Evolutionary conservation across 2,888 invertebrate species (phyloP), one percentile per base, ranked within the genome.

Genomic region (Scaptomyza reducta): DNA sequence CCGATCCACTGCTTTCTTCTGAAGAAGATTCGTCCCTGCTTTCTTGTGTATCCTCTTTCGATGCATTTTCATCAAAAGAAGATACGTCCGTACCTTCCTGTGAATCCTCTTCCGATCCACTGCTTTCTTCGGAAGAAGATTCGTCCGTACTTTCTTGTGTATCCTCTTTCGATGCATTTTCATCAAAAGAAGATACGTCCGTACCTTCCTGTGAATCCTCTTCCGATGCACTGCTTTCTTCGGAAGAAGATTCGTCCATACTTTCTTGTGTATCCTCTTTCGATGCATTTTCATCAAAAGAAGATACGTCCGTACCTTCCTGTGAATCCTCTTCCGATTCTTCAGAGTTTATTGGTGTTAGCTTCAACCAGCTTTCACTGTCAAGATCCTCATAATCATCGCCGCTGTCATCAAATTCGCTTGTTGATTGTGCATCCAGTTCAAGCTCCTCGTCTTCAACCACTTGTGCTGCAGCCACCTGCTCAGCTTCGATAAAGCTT

Each of bases 401-500:
- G 6, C 6, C 1, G 14, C 9, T 16, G 16, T 16, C 16, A 16
- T 14, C 14, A 6, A 10, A 40, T 10, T 16, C 40, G 5, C 9
- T 16, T 1, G 10, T 10, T 16, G 5, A 10, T 10, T 1, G 9
- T 9, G 10, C 4, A 9, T 16, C 3, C 14, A 16, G 10, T 10
- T 16, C 16, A 16, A 1, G 3, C 4, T 69, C 70, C 0, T 64
- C 64, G 2, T 42, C 45, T 18, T 53, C 45, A 3, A 49, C 49
- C 27, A 63, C 22, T 11, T 42, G 47, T 13, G 63, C 51, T 3
- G 54, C 46, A 4, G 22, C 44, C 7, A 73, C 5, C 29, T 73
- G 59, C 2, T 46, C 59, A 1, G 13, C 41, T 16, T 54, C 64
- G 0, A 74, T 25, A 1, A 0, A 7, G 3, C 16, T 27, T 18